A percentile compares a stretch with the other conserved stretches of the same genome.
Evolutionary conservation across 2,797 vertebrate genomes (phyloP).

Genomic region (Pseudochirops cupreus): DNA sequence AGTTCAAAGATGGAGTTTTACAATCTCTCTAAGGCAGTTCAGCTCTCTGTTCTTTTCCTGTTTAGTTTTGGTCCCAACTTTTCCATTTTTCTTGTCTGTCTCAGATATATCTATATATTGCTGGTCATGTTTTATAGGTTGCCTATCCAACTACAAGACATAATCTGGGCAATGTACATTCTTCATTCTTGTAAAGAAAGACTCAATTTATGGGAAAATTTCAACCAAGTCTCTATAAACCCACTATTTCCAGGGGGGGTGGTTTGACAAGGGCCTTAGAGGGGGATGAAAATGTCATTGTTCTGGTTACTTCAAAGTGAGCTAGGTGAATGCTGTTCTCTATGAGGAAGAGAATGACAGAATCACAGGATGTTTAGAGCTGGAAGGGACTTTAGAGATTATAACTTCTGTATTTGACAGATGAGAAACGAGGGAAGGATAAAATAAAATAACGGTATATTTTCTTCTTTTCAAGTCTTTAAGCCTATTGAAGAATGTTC

Average conservation of each 20-base stretch:
- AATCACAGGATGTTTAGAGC: background rate
- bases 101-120: background rate
- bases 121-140: background rate
- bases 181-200: slow-evolving; percentile 49
- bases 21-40: background rate
- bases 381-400: background rate
- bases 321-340: slow-evolving; percentile 33
- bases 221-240: slow-evolving; percentile 55
- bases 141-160: background rate
- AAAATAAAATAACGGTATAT: slow-evolving; percentile 55
- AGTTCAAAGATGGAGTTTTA: background rate
- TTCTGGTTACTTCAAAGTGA: slow-evolving; percentile 57
- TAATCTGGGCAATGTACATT: background rate
- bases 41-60: background rate
- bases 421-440: slow-evolving; percentile 47
- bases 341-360: slow-evolving; percentile 18
- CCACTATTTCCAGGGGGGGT: slow-evolving; percentile 44
- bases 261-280: slow-evolving; percentile 34
- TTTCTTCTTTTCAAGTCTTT: slow-evolving; percentile 55
- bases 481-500: slow-evolving; percentile 11
- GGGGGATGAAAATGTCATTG: slow-evolving; percentile 58
- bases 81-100: background rate
- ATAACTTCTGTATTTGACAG: background rate
- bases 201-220: slow-evolving; percentile 70
- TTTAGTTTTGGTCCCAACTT: background rate